These are phyloP conservation scores for Charaxes varanes DNA, from an alignment of 1,140 invertebrate genomes.

Conservation along the genomic window DNA sequence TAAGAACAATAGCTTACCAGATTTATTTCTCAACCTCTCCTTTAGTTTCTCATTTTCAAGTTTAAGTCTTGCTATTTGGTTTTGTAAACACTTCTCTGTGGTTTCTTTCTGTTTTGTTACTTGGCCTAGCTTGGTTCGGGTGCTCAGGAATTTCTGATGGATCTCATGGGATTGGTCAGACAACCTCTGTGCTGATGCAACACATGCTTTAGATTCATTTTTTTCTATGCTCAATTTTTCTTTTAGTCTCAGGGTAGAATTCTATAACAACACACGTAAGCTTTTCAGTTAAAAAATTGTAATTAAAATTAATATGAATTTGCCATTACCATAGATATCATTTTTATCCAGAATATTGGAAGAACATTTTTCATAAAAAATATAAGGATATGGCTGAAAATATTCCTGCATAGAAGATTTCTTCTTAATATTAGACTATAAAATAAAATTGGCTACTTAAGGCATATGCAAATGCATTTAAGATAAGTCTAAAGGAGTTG, in stretches of 20 bases:
- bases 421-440: too few relatives aligned
- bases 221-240: slow-evolving; percentile 49
- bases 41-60: slow-evolving; percentile 50
- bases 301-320: neutral
- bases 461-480: too few relatives aligned
- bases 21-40: slow-evolving; percentile 47
- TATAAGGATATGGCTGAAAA: too few relatives aligned
- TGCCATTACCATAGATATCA: neutral
- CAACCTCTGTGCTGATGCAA: slow-evolving; percentile 54
- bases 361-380: too few relatives aligned
- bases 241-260: slow-evolving; percentile 33
- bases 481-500: too few relatives aligned
- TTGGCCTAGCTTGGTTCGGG: slow-evolving; percentile 38
- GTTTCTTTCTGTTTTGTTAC: slow-evolving; percentile 55
- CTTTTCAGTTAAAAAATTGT: slow-evolving; percentile 5
- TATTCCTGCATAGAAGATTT: too few relatives aligned
- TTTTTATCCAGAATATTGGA: too few relatives aligned
- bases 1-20: slow-evolving; percentile 37
- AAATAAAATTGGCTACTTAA: too few relatives aligned
- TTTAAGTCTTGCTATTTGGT: slow-evolving; percentile 49
- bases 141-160: slow-evolving; percentile 40
- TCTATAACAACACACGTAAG: too few relatives aligned
- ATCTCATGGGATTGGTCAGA: slow-evolving; percentile 51
- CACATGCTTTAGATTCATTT: slow-evolving; percentile 58
- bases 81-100: slow-evolving; percentile 41